Evolutionary conservation across 2,797 vertebrate genomes (phyloP), one percentile per base, ranked within the genome.

Genomic region (Epinephelus awoara): DNA sequence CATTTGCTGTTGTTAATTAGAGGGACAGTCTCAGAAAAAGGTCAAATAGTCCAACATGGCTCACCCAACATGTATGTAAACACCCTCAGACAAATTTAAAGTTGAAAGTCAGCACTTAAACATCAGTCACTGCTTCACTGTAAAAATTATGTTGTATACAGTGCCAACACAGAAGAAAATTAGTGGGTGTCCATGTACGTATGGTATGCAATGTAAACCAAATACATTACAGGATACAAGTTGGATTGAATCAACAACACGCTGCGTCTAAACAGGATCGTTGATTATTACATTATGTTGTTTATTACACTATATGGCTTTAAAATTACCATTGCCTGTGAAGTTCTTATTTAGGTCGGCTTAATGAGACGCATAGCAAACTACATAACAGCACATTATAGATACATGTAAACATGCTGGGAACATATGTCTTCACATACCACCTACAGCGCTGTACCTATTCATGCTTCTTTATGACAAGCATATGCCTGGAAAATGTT

Each of bases 391-490:
- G 2, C 56, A 77, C 27, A 52, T 75, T 77, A 72, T 6, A 40
- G 25, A 50, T 18, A 29, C 56, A 29, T 52, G 42, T 21, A 59
- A 64, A 21, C 25, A 50, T 51, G 12, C 18, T 47, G 15, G 42
- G 56, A 79, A 67, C 49, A 67, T n/a, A 25, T 29, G 13, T 27
- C 14, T 69, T 18, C 12, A 18, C 27, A 69, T 19, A 56, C 51
- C 47, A 62, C n/a, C 10, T 23, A 29, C 67, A 34, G 4, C 15
- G 27, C 40, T 58, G 17, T 27, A 46, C 23, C 25, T 57, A 55
- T 61, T 77, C 62, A 50, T 46, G 34, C 46, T 70, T 54, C 18
- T 46, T 78, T 67, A 56, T 65, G 58, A 56, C 40, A 66, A 69
- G 58, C 58, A 27, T 9, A 17, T 25, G 52, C 17, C 40, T 58